Conservation (phyloP, 2,888 invertebrate genomes). For the Melolontha melolontha region DNA sequence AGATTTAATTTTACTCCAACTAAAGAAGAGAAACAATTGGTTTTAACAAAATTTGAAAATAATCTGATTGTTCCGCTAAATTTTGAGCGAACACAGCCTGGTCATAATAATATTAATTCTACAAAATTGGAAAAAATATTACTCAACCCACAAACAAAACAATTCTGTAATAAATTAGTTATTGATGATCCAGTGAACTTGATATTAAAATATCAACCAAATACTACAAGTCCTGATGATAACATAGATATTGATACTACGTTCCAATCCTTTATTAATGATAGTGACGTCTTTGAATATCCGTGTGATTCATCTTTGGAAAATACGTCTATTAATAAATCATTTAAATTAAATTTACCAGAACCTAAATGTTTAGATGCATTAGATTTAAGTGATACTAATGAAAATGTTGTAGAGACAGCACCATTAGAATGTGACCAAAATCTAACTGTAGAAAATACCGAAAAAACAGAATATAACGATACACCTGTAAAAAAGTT, state of each 20-base stretch:
- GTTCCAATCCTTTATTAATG: conserved; percentile 43
- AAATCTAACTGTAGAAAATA: conserved; percentile 10
- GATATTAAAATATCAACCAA: conserved; percentile 65
- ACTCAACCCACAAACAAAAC: conserved; percentile 77
- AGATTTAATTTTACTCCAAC: conserved; percentile 82
- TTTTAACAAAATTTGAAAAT: conserved; percentile 74
- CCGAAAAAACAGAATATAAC: conserved; percentile 30
- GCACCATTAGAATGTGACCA: conserved; percentile 6
- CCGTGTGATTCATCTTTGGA: conserved; percentile 41
- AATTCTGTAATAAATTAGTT: conserved; percentile 75
- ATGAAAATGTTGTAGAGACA: conserved; percentile 9
- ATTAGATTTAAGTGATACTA: conserved; percentile 8
- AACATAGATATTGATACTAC: conserved; percentile 32
- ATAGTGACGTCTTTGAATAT: conserved; percentile 44
- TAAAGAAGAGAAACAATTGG: conserved; percentile 76
- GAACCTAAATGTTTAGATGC: conserved; percentile 52
- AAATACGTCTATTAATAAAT: conserved; percentile 40
- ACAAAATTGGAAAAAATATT: conserved; percentile 67
- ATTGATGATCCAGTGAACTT: conserved; percentile 86
- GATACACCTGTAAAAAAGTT: conserved; percentile 60
- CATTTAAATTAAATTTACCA: conserved; percentile 52
- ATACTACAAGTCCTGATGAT: conserved; percentile 48
- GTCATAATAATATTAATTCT: conserved; percentile 66
- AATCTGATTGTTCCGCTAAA: conserved; percentile 80
- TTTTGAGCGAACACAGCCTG: conserved; percentile 81